These are phyloP conservation scores for Sipha flava DNA, from an alignment of 1,140 invertebrate species.

Conservation along the genomic window DNA sequence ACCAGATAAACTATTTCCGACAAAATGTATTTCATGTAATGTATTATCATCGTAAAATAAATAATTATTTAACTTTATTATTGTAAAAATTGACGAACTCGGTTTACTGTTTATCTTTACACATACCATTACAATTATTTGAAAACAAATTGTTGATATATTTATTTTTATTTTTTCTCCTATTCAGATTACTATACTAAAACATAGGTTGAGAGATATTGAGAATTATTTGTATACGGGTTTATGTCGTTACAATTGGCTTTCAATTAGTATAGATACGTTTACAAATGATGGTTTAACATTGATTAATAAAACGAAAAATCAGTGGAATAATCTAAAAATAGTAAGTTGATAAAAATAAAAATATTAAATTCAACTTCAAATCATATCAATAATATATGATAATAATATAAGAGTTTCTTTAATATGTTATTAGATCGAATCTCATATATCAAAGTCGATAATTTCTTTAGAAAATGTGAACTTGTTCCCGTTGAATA, in stretches of 20 bases:
- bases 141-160: no score
- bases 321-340: neutral
- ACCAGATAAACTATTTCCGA: no score
- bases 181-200: neutral
- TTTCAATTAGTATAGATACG: neutral
- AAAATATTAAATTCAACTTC: neutral
- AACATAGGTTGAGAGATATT: constrained; percentile 15
- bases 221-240: constrained; percentile 6
- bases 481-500: constrained; percentile 3
- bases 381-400: no score
- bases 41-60: no score
- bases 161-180: neutral
- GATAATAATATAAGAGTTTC: no score
- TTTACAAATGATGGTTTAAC: neutral
- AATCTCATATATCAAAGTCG: neutral
- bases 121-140: no score
- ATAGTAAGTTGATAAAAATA: neutral
- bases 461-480: neutral
- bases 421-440: neutral
- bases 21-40: no score
- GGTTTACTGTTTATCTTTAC: no score
- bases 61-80: no score
- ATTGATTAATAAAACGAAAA: constrained; percentile 2
- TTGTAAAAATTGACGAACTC: no score
- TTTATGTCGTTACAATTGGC: constrained; percentile 5